These are phyloP conservation scores for Gracilinanus agilis DNA, from an alignment of 2,113 vertebrate genomes.

Conservation along the genomic window DNA sequence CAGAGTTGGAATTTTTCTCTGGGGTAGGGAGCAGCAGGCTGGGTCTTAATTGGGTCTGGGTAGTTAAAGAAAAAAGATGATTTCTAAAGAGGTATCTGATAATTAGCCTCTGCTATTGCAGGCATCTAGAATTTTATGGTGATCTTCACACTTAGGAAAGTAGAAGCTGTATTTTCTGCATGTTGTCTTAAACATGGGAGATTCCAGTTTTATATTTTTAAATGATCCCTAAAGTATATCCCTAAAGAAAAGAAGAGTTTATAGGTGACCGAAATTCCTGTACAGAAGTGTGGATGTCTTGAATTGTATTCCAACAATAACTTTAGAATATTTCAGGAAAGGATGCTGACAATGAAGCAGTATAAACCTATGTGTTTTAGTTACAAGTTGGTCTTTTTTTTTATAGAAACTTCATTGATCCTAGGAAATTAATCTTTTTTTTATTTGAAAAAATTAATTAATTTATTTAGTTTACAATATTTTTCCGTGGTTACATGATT, in stretches of 20 bases:
- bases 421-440: slow-evolving; percentile 67
- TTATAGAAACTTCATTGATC: slow-evolving; percentile 31
- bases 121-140: background rate
- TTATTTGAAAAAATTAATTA: no score
- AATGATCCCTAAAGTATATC: background rate
- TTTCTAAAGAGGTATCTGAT: background rate
- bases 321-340: background rate
- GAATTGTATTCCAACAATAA: background rate
- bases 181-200: background rate
- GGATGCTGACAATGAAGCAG: slow-evolving; percentile 26
- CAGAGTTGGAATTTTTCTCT: background rate
- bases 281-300: background rate
- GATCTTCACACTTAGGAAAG: background rate
- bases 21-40: background rate
- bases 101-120: background rate
- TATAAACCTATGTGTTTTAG: background rate
- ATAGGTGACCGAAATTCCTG: background rate
- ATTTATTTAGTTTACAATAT: no score
- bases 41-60: background rate
- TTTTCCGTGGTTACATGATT: no score
- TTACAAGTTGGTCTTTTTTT: slow-evolving; percentile 28
- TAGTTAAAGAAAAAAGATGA: background rate
- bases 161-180: background rate
- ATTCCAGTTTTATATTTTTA: background rate
- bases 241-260: background rate